Evolutionary conservation across 2,113 vertebrate genomes (phyloP).

Genomic region (Clarias batrachus): DNA sequence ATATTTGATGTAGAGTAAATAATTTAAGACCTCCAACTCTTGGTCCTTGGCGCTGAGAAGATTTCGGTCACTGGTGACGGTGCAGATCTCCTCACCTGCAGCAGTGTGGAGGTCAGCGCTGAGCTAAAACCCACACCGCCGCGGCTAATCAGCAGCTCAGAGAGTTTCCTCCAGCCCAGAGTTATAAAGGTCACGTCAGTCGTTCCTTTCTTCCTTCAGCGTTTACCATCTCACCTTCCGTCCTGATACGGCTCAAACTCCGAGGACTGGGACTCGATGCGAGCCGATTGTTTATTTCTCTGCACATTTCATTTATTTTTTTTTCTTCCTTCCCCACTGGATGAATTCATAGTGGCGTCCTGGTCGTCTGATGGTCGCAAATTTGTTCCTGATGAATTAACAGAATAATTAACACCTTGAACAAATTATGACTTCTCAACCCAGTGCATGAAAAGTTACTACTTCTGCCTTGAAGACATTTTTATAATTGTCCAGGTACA

Average conservation of each 20-base stretch:
- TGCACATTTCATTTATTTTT: not conserved
- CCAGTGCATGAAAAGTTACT: not conserved
- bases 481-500: not conserved
- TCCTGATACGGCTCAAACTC: not conserved
- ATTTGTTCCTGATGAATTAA: constrained; percentile 15
- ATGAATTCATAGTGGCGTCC: not conserved
- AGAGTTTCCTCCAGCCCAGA: constrained; percentile 12
- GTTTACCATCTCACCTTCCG: not conserved
- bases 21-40: not conserved
- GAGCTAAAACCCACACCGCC: not conserved
- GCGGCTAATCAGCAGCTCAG: constrained; percentile 38
- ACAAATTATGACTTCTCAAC: not conserved
- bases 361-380: not conserved
- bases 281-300: constrained; percentile 12
- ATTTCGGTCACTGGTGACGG: constrained; percentile 27
- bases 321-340: not conserved
- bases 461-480: not conserved
- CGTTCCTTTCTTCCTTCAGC: constrained; percentile 5
- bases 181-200: constrained; percentile 20
- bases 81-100: constrained; percentile 25
- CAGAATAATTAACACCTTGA: not conserved
- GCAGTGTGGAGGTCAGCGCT: not conserved
- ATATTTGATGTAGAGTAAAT: not conserved
- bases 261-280: not conserved
- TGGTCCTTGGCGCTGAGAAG: constrained; percentile 4